A percentile compares a stretch with the other conserved stretches of the same genome.
Conservation (phyloP, 2,888 invertebrate species). For the Troides helena region DNA sequence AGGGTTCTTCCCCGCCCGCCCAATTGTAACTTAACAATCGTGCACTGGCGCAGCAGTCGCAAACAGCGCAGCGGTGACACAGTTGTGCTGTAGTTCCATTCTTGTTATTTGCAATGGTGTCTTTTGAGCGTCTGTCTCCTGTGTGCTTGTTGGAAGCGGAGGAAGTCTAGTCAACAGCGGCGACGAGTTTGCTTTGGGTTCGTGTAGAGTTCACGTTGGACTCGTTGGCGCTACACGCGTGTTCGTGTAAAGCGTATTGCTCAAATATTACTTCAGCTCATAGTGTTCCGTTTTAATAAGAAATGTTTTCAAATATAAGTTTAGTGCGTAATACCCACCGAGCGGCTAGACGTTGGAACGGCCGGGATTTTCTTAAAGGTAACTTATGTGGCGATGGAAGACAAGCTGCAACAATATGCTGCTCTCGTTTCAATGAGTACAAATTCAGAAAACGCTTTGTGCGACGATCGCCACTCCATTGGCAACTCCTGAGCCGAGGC, state of each 20-base stretch:
- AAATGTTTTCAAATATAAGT: not conserved
- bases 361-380: not conserved
- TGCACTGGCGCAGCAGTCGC: not conserved
- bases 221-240: too few species aligned
- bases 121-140: not conserved
- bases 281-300: not conserved
- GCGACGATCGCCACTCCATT: too few species aligned
- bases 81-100: too few species aligned
- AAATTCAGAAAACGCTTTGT: too few species aligned
- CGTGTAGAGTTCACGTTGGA: not conserved
- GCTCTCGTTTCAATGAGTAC: too few species aligned
- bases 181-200: not conserved
- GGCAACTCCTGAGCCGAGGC: too few species aligned
- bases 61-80: not conserved
- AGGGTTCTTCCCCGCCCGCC: too few species aligned
- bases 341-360: not conserved
- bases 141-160: not conserved
- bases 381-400: not conserved
- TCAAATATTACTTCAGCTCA: not conserved
- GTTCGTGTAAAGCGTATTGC: not conserved
- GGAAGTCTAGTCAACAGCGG: conserved; percentile 2
- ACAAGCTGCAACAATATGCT: not conserved
- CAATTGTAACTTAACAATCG: not conserved
- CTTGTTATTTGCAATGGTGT: not conserved
- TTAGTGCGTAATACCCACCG: conserved; percentile 13